Percentiles rank a stretch among this genome's conserved stretches.
Evolutionary conservation across 1,140 invertebrate species (phyloP).

Genomic region (Tribolium castaneum): DNA sequence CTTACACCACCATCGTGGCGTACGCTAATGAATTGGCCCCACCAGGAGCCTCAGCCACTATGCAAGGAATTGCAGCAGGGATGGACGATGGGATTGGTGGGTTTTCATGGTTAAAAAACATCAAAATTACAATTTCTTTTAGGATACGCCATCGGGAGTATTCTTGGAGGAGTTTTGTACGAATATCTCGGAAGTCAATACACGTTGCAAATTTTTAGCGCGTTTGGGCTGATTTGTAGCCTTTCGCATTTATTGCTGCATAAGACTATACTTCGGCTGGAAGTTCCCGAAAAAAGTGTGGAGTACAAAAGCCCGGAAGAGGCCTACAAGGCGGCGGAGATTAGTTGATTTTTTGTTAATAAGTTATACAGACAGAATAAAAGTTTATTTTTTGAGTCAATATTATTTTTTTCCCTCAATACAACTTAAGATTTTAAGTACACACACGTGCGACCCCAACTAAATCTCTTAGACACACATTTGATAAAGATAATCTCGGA

Average conservation of each 20-base stretch:
- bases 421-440: background rate
- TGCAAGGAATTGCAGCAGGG: slow-evolving; percentile 84
- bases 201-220: slow-evolving; percentile 69
- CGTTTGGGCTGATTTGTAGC: slow-evolving; percentile 66
- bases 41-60: slow-evolving; percentile 81
- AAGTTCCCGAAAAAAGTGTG: slow-evolving; percentile 47
- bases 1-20: slow-evolving; percentile 81
- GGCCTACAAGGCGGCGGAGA: slow-evolving; percentile 48
- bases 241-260: slow-evolving; percentile 67
- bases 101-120: slow-evolving; percentile 38
- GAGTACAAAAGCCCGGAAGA: slow-evolving; percentile 64
- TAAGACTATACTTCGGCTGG: slow-evolving; percentile 60
- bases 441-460: background rate
- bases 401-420: background rate
- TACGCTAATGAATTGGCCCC: slow-evolving; percentile 81
- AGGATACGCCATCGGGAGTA: slow-evolving; percentile 73
- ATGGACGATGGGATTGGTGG: slow-evolving; percentile 84
- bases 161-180: slow-evolving; percentile 72
- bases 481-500: background rate
- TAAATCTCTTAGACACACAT: background rate
- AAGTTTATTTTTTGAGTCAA: background rate
- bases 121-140: slow-evolving; percentile 14
- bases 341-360: background rate
- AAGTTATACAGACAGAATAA: background rate
- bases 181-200: slow-evolving; percentile 68